These are phyloP conservation scores for Synergus gifuensis DNA, from an alignment of 2,888 invertebrate genomes.

Conservation along the genomic window DNA sequence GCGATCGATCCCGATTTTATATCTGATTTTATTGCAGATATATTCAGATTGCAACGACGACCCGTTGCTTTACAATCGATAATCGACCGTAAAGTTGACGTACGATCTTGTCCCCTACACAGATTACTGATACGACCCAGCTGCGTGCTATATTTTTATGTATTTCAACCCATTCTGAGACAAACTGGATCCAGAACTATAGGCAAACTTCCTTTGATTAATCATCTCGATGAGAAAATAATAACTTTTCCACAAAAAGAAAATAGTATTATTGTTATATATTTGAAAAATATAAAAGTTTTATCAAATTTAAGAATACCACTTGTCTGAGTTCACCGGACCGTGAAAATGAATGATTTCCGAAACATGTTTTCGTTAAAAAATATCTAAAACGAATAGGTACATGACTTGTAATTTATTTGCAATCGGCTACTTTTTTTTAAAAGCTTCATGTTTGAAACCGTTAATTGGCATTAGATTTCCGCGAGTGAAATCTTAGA, in stretches of 20 bases:
- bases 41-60: neutral
- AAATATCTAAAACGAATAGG: neutral
- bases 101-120: conserved; percentile 54
- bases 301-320: no score
- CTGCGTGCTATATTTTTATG: neutral
- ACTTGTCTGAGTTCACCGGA: no score
- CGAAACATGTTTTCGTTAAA: neutral
- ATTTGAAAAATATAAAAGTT: no score
- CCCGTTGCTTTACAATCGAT: conserved; percentile 57
- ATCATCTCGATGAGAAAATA: neutral
- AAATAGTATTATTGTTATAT: neutral
- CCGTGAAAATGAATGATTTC: neutral
- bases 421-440: neutral
- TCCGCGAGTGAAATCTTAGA: neutral
- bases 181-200: neutral
- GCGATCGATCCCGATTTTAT: conserved; percentile 54
- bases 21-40: conserved; percentile 13
- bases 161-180: neutral
- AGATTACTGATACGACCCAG: neutral
- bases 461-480: conserved; percentile 8
- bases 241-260: neutral
- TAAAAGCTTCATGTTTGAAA: neutral
- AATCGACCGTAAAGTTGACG: conserved; percentile 62
- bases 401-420: neutral
- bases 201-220: neutral